Conservation (phyloP, 2,888 invertebrate species). For the Alcis repandata region DNA sequence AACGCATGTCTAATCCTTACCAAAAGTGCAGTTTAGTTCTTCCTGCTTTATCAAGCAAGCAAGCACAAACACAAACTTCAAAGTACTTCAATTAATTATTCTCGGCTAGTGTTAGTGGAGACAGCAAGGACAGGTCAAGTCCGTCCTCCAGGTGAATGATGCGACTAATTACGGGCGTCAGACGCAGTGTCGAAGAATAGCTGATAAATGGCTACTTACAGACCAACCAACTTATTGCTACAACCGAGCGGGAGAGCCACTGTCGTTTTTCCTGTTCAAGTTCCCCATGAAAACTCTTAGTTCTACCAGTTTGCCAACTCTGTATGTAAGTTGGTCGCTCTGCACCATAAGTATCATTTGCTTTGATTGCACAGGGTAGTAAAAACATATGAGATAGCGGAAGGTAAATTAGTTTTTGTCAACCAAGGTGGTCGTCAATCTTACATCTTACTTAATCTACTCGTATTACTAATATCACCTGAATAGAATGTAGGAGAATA, state of each 20-base stretch:
- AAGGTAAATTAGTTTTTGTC: not conserved
- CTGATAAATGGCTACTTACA: not conserved
- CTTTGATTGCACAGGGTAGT: not conserved
- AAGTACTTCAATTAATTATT: no score
- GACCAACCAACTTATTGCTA: not conserved
- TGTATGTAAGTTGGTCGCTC: not conserved
- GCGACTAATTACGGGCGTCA: not conserved
- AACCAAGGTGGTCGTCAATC: not conserved
- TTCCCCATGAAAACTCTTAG: no score
- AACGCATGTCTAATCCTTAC: no score
- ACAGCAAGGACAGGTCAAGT: not conserved
- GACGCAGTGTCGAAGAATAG: not conserved
- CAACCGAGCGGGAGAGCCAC: no score
- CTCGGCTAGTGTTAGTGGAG: no score
- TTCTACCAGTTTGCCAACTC: not conserved
- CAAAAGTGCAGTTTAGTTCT: no score
- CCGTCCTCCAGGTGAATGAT: slow-evolving; percentile 1
- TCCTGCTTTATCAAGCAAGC: no score
- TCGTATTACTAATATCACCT: no score
- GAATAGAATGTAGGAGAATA: no score
- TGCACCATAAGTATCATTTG: not conserved
- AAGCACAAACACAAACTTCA: no score
- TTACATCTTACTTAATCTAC: no score
- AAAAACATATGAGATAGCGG: not conserved
- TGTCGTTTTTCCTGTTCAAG: not conserved